phyloP scores from a whole-genome alignment of 1,140 invertebrate species.

The Palaemon carinicauda region DNA sequence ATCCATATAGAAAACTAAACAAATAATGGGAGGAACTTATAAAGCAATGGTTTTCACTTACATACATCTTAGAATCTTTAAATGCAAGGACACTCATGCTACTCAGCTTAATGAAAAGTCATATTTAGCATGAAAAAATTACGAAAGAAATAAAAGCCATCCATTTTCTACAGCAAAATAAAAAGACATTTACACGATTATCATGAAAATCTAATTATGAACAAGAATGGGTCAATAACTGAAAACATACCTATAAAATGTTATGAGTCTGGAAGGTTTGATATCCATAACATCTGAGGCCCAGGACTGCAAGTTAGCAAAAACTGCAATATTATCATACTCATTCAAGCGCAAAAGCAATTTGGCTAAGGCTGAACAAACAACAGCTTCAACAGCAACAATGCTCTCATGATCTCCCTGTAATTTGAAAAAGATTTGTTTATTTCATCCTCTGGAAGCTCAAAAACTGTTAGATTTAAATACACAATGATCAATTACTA shows the following conservation, averaged over 20 bases:
- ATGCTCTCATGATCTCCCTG: conserved; percentile 66
- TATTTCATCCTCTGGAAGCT: too few species aligned
- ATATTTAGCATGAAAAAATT: too few species aligned
- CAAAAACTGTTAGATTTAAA: too few species aligned
- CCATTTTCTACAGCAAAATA: background rate
- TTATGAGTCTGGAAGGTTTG: conserved; percentile 74
- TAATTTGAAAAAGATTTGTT: conserved; percentile 66
- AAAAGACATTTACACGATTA: background rate
- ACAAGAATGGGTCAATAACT: background rate
- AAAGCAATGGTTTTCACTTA: conserved; percentile 60
- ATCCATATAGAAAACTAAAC: too few species aligned
- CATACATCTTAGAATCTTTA: too few species aligned
- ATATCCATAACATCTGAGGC: conserved; percentile 67
- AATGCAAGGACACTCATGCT: too few species aligned
- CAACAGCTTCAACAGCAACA: conserved; percentile 73
- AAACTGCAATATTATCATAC: conserved; percentile 84
- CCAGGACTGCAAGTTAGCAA: conserved; percentile 88
- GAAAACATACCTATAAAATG: conserved; percentile 75
- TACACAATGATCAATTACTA: too few species aligned
- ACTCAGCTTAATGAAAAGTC: too few species aligned
- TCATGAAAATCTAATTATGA: background rate
- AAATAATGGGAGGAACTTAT: conserved; percentile 49
- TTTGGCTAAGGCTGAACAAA: conserved; percentile 77
- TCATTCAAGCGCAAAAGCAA: conserved; percentile 89
- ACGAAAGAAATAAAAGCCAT: too few species aligned